Conservation (phyloP, 2,797 vertebrate species). For the Lates japonicus region DNA sequence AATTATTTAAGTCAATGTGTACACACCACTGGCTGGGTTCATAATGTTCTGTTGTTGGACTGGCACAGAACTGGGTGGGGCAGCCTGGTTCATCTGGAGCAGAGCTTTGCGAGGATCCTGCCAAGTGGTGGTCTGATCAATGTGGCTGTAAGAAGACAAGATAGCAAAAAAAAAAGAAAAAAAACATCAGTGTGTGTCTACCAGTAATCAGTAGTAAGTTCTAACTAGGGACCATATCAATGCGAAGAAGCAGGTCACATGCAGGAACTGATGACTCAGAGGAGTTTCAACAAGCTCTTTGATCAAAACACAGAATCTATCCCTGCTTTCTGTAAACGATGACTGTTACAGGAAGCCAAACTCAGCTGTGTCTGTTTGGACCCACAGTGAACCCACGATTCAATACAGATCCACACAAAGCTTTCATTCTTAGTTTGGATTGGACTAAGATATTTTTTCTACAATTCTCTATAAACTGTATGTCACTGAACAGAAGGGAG, state of each 20-base stretch:
- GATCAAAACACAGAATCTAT: slow-evolving; percentile 38
- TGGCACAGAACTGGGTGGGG: slow-evolving; percentile 89
- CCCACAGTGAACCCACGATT: slow-evolving; percentile 11
- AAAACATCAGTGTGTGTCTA: slow-evolving; percentile 8
- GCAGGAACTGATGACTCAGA: slow-evolving; percentile 60
- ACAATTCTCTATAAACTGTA: background rate
- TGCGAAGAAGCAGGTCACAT: slow-evolving; percentile 23
- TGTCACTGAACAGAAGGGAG: background rate
- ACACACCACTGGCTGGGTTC: slow-evolving; percentile 92
- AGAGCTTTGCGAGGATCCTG: slow-evolving; percentile 97
- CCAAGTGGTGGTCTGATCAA: slow-evolving; percentile 98
- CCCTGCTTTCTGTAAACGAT: slow-evolving; percentile 58
- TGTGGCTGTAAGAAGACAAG: slow-evolving; percentile 87
- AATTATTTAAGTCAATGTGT: background rate
- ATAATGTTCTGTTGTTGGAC: slow-evolving; percentile 93
- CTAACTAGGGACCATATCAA: slow-evolving; percentile 30
- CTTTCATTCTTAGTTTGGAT: slow-evolving; percentile 7
- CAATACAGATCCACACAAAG: slow-evolving; percentile 21
- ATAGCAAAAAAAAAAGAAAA: background rate
- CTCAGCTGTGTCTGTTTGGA: slow-evolving; percentile 30
- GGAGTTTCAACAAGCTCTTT: slow-evolving; percentile 36
- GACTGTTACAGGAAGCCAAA: slow-evolving; percentile 49
- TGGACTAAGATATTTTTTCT: background rate
- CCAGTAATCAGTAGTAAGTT: slow-evolving; percentile 30
- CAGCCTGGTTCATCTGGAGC: slow-evolving; percentile 93